Percentiles rank a stretch among this genome's conserved stretches.
These are phyloP conservation scores for Petrocephalus microphthalmus DNA, from an alignment of 2,113 vertebrate genomes.

Conservation along the genomic window DNA sequence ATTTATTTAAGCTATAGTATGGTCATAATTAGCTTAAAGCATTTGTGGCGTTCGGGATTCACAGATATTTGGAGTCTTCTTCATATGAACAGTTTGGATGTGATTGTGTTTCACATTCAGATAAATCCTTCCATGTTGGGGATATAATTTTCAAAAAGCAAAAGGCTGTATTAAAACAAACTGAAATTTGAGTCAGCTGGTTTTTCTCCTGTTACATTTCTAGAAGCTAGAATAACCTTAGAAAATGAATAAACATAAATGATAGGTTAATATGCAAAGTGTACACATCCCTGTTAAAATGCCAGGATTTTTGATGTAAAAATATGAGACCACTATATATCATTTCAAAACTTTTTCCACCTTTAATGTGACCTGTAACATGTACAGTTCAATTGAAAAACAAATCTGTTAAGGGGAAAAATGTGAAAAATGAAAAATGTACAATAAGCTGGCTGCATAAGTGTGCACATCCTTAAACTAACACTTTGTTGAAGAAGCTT, in stretches of 20 bases:
- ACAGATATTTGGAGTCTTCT: not conserved
- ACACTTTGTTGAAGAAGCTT: too few relatives aligned
- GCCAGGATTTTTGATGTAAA: too few relatives aligned
- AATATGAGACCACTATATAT: too few relatives aligned
- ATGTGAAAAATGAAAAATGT: too few relatives aligned
- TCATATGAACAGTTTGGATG: not conserved
- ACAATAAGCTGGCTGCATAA: too few relatives aligned
- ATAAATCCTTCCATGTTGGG: not conserved
- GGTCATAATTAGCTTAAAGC: not conserved
- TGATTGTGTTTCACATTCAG: not conserved
- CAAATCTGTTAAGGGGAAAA: too few relatives aligned
- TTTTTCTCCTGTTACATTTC: not conserved
- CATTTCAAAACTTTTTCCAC: too few relatives aligned
- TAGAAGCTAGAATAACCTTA: not conserved
- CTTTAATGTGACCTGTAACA: too few relatives aligned
- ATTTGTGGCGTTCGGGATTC: not conserved
- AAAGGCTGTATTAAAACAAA: not conserved
- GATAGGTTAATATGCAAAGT: not conserved
- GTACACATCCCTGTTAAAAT: too few relatives aligned
- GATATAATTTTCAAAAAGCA: not conserved
- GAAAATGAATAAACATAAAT: not conserved
- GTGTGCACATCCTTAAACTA: too few relatives aligned
- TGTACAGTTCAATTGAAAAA: too few relatives aligned
- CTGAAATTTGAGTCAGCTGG: not conserved
- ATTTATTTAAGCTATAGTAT: too few relatives aligned